phyloP scores from a whole-genome alignment of 2,888 invertebrate genomes.

The Nemapogon koenigi region DNA sequence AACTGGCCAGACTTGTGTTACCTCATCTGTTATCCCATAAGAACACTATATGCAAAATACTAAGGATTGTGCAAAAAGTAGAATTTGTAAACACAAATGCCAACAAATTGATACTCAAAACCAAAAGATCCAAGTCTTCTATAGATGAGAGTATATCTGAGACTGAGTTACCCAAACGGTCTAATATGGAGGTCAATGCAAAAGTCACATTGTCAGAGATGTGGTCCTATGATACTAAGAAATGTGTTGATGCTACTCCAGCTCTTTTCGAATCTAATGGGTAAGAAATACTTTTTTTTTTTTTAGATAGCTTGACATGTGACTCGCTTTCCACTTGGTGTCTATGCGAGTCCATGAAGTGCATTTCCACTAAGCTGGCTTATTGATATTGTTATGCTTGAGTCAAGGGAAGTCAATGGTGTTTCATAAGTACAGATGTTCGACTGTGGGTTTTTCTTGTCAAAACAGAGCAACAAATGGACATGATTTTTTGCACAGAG shows the following conservation, averaged over 20 bases:
- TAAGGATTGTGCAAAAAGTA: conserved; percentile 28
- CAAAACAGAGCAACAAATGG: no score
- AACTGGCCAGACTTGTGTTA: conserved; percentile 56
- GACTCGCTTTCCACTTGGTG: no score
- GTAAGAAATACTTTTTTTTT: conserved; percentile 8
- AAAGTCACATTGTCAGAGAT: conserved; percentile 47
- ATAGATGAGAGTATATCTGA: neutral
- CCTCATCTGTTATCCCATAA: conserved; percentile 57
- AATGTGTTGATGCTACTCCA: conserved; percentile 86
- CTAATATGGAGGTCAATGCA: conserved; percentile 20
- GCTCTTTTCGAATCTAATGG: conserved; percentile 35
- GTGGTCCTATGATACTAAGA: conserved; percentile 71
- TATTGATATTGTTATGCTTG: no score
- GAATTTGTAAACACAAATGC: conserved; percentile 21
- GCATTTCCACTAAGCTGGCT: no score
- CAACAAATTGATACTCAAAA: neutral
- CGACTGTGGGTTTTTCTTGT: no score
- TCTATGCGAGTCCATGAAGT: no score
- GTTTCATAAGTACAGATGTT: no score
- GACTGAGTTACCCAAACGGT: neutral
- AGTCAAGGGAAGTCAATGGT: no score
- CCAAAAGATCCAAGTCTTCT: conserved; percentile 1
- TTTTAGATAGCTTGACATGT: no score
- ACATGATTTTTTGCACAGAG: no score
- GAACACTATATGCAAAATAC: conserved; percentile 38